phyloP scores from a whole-genome alignment of 2,797 vertebrate species.

The Melopsittacus undulatus region DNA sequence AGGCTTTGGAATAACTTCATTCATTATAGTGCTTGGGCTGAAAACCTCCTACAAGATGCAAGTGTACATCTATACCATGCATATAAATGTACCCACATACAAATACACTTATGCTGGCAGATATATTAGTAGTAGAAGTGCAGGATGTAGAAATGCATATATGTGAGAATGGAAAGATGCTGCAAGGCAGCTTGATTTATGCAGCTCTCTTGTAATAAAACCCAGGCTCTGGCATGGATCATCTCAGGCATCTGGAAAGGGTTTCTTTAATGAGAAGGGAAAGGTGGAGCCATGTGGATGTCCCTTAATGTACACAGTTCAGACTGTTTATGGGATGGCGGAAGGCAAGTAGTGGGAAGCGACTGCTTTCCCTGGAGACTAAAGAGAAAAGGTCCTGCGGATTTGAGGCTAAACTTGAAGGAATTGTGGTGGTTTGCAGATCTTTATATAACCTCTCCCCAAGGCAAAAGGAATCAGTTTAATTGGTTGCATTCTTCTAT shows the following conservation, averaged over 20 bases:
- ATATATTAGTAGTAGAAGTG: not conserved
- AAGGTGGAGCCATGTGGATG: not conserved
- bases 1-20: not conserved
- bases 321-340: not conserved
- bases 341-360: not conserved
- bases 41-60: not conserved
- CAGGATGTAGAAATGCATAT: not conserved
- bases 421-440: slow-evolving; percentile 44
- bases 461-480: slow-evolving; percentile 12
- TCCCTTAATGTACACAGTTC: not conserved
- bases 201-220: slow-evolving; percentile 3
- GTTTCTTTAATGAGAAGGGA: slow-evolving; percentile 26
- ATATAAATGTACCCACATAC: not conserved
- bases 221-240: not conserved
- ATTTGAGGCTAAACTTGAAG: slow-evolving; percentile 28
- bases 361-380: slow-evolving; percentile 24
- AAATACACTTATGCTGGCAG: not conserved
- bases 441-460: slow-evolving; percentile 43
- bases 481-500: slow-evolving; percentile 11
- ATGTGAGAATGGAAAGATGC: not conserved
- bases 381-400: not conserved
- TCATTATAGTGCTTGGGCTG: not conserved
- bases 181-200: not conserved
- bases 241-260: slow-evolving; percentile 27
- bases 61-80: not conserved